Evolutionary conservation across 1,140 invertebrate genomes (phyloP).

Genomic region (Theocolax elegans): DNA sequence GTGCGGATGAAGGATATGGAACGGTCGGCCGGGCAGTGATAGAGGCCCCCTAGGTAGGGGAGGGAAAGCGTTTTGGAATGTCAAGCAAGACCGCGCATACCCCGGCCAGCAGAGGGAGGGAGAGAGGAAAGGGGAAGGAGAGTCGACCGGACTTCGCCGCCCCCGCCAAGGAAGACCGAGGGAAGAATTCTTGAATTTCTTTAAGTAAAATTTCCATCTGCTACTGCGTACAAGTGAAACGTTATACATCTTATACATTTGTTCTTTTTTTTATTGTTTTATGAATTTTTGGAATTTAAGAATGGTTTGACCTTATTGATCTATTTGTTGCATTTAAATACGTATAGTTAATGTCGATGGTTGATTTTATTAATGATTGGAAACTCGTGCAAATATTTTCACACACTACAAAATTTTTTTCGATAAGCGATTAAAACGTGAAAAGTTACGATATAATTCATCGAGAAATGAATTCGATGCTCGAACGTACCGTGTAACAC

Average conservation of each 20-base stretch:
- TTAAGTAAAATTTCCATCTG: constrained; percentile 37
- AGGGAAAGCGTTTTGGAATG: constrained; percentile 62
- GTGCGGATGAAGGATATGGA: constrained; percentile 66
- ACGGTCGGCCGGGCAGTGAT: constrained; percentile 61
- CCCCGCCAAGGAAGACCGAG: neutral
- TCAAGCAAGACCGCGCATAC: constrained; percentile 26
- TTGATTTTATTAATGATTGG: no score
- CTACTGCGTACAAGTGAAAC: constrained; percentile 8
- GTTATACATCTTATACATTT: no score
- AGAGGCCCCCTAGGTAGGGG: constrained; percentile 35
- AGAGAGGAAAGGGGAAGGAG: constrained; percentile 20
- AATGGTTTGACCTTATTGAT: no score
- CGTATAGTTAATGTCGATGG: no score
- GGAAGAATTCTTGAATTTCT: constrained; percentile 19
- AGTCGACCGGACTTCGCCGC: neutral
- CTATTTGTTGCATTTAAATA: no score
- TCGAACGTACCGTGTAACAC: neutral
- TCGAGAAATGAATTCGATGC: neutral
- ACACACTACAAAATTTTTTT: no score
- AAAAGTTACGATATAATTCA: no score
- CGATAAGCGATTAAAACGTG: no score
- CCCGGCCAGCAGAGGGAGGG: neutral
- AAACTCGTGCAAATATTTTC: no score
- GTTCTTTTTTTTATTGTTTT: no score
- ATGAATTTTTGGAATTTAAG: no score